Conservation (phyloP, 92 coral and sea anemone species). For the Micromussa lordhowensis region DNA sequence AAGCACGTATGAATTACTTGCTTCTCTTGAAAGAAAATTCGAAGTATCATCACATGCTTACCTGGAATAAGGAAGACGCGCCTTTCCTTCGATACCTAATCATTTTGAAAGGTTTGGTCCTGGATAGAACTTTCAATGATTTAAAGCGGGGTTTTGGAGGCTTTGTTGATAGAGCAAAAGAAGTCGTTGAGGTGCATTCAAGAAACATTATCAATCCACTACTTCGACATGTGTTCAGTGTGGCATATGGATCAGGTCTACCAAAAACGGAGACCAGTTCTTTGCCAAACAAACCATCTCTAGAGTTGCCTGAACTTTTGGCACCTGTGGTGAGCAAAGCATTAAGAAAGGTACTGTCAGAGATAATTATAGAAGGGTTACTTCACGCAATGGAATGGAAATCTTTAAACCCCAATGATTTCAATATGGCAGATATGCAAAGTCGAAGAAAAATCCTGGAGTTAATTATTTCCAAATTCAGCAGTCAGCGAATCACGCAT, state of each 20-base stretch:
- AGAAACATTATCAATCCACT: slow-evolving; percentile 1
- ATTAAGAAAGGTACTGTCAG: slow-evolving; percentile 47
- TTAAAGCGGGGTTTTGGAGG: slow-evolving; percentile 15
- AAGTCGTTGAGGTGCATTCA: slow-evolving; percentile 10
- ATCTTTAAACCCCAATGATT: slow-evolving; percentile 3
- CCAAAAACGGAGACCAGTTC: not conserved
- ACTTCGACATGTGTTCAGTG: not conserved
- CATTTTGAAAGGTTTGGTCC: slow-evolving; percentile 52
- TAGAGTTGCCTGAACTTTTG: slow-evolving; percentile 40
- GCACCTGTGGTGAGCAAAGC: slow-evolving; percentile 26
- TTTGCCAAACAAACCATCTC: not conserved
- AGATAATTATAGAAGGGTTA: slow-evolving; percentile 41
- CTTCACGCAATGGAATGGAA: slow-evolving; percentile 28
- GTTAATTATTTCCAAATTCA: slow-evolving; percentile 49
- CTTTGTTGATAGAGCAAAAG: not conserved
- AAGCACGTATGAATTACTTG: slow-evolving; percentile 18
- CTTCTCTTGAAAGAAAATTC: not conserved
- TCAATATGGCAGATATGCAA: slow-evolving; percentile 14
- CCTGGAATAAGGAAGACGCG: not conserved
- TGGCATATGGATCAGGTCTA: not conserved
- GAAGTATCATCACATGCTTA: not conserved
- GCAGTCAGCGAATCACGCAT: slow-evolving; percentile 23
- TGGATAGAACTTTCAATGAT: slow-evolving; percentile 56
- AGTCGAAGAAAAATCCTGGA: slow-evolving; percentile 63
- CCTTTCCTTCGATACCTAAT: slow-evolving; percentile 31